Base-by-base conservation (phyloP, 2,888 invertebrate species). In the Temnothorax unifasciatus region DNA sequence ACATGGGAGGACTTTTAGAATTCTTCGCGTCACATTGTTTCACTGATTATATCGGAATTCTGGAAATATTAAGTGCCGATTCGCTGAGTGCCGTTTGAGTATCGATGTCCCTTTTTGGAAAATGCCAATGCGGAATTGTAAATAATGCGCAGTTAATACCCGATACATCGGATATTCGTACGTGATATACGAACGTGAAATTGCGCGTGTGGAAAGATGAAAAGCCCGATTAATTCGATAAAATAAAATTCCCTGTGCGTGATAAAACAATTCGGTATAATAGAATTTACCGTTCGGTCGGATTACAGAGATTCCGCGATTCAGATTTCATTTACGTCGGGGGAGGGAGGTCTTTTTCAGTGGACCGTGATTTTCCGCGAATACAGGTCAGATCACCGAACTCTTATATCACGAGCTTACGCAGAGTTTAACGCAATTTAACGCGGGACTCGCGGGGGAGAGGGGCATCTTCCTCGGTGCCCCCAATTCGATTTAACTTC, bases 401-500 rank as follows among this genome's bases (percentile, higher is more conserved):
- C 79, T 44, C 73, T 79, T 41, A 54, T 15, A 18, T 25, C 25
- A 59, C 74, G 25, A 15, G 34, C 66, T 68, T 68, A 47, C 38
- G 57, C 29, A 73, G 21, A 34, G 34, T 34, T 59, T 74, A 38
- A 59, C 44, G 74, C 59, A 44, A 73, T 52, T 59, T 73, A 73
- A 73, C 38, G 52, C 25, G 6, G n/a, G 13, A 38, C 54, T 79
- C 59, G 18, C 64, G 41, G 69, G 41, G 69, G 25, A 9, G 34
- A 4, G 34, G 34, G 34, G 34, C 25, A 47, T n/a, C 18, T 15
- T 13, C 41, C 47, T 59, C 68, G 59, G 74, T 73, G 79, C 3
- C 38, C 34, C 79, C 79, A 73, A 81, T 81, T 81, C 38, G 57
- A 81, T 74, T 73, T 79, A 81, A 59, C 57, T 79, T 44, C 11